Base-by-base conservation (phyloP, 2,797 vertebrate species). In the Gymnoscopelus microlampas region DNA sequence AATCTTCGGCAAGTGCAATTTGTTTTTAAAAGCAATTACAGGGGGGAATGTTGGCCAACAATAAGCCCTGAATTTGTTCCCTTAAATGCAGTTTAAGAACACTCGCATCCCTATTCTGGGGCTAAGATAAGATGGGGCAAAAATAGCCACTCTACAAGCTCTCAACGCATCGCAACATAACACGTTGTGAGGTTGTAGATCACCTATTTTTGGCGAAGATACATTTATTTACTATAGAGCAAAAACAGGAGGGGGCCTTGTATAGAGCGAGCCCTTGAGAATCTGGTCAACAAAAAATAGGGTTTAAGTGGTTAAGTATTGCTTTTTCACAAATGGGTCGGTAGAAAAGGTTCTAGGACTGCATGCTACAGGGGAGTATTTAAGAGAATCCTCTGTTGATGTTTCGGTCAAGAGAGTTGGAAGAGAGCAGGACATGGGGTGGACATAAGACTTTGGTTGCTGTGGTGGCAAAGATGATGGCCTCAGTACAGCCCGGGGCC, bases 11-110 rank as follows among this genome's bases (percentile, higher is more conserved):
- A 51, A 7, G 57, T 61, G 68, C 58, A 9, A 54, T 63, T 29
- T n/a, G 60, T 48, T 66, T 49, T 63, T 49, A 39, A 12, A 53
- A 67, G 55, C 64, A 58, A 74, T 70, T 66, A 68, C 19, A 64
- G 63, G 7, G 9, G 66, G 47, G 63, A 14, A 9, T 14, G 32
- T 35, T 35, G 32, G 32, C 32, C 32, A 35, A 35, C 32, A 35
- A 35, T 35, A 35, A 24, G 23, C 10, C 58, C 23, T 12, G 50
- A 26, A 64, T 57, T 53, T 1, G 24, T 15, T 39, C 0, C 3
- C 23, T 19, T 57, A 12, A 63, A 53, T 5, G 32, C 32, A 35
- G 32, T 35, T 35, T 35, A 35, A 35, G 32, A 35, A 35, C 32
- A 1, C 32, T 35, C 5, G 32, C 32, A 35, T 35, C 32, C 32